Conservation (phyloP, 92 coral and sea anemone genomes). For the Paramuricea clavata region DNA sequence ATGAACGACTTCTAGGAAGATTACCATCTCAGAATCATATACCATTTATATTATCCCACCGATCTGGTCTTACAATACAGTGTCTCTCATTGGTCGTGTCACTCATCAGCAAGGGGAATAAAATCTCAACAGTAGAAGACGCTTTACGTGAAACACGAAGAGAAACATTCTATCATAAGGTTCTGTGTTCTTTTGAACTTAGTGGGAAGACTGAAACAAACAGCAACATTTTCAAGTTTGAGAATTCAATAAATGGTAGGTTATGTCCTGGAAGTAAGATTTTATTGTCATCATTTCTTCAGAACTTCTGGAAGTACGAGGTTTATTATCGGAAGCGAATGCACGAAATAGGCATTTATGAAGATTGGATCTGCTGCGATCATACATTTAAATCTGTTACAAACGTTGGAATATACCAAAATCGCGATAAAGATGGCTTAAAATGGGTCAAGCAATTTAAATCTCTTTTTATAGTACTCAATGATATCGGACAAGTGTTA, state of each 20-base stretch:
- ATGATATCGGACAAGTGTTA: too few species aligned
- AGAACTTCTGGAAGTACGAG: slow-evolving; percentile 61
- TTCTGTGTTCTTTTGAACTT: neutral
- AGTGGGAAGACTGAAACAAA: neutral
- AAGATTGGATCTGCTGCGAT: slow-evolving; percentile 70
- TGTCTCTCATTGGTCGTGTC: slow-evolving; percentile 43
- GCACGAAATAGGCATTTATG: slow-evolving; percentile 43
- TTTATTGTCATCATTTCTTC: slow-evolving; percentile 47
- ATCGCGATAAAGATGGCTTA: too few species aligned
- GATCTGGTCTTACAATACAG: slow-evolving; percentile 60
- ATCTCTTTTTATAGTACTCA: too few species aligned
- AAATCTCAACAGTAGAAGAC: slow-evolving; percentile 36
- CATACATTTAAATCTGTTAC: slow-evolving; percentile 62
- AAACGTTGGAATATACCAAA: slow-evolving; percentile 31
- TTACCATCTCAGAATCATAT: slow-evolving; percentile 17
- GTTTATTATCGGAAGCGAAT: slow-evolving; percentile 43
- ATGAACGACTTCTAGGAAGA: slow-evolving; percentile 9
- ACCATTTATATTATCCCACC: slow-evolving; percentile 53
- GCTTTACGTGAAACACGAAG: neutral
- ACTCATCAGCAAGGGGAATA: slow-evolving; percentile 49
- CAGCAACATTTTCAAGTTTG: neutral
- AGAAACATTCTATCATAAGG: neutral
- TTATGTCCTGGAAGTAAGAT: slow-evolving; percentile 51
- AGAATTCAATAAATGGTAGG: slow-evolving; percentile 9
- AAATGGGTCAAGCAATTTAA: too few species aligned